Base-by-base conservation (phyloP, 2,113 vertebrate genomes). In the Oceanodroma tethys region DNA sequence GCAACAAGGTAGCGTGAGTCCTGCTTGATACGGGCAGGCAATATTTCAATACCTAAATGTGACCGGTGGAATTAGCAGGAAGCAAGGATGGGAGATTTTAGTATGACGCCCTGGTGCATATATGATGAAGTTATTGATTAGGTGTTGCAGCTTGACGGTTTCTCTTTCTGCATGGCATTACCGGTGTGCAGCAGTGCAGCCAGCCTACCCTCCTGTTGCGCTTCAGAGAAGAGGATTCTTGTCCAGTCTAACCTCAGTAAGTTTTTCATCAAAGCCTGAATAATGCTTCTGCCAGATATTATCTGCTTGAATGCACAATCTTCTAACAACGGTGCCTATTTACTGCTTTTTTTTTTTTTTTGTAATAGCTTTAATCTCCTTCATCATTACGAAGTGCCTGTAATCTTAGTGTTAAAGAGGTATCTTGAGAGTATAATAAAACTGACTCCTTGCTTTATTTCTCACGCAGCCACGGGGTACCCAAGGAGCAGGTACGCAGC, bases 241-340 rank as follows among this genome's bases (percentile, higher is more conserved):
- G 89, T 87, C 87, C 89, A 52, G 47, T 45, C 81, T 59, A 81
- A 81, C 70, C 91, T 78, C 42, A 36, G 52, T 74, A 40, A 47
- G 82, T 63, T 91, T 93, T 91, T 94, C 78, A 87, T 93, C 81
- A 52, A 59, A 95, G 59, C 83, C 66, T 68, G 85, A 72, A 45
- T 87, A 63, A 68, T 2, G 11, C 66, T 82, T 66, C 65, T 85
- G 52, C n/a, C 56, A 68, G 83, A 18, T 80, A 45, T 7, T 60
- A 66, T 36, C 67, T 81, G 67, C 71, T 65, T 9, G 38, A 93
- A 47, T 80, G 52, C 32, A 30, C n/a, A 53, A 6, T 72, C 79
- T 70, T 73, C 1, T 13, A 86, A 80, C 68, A 55, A 4, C 30
- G 12, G 12, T 68, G 48, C 58, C 53, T 79, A 56, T 93, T 93